Evolutionary conservation across 2,797 vertebrate genomes (phyloP), one percentile per base, ranked within the genome.

Genomic region (Halcyon smyrnensis): DNA sequence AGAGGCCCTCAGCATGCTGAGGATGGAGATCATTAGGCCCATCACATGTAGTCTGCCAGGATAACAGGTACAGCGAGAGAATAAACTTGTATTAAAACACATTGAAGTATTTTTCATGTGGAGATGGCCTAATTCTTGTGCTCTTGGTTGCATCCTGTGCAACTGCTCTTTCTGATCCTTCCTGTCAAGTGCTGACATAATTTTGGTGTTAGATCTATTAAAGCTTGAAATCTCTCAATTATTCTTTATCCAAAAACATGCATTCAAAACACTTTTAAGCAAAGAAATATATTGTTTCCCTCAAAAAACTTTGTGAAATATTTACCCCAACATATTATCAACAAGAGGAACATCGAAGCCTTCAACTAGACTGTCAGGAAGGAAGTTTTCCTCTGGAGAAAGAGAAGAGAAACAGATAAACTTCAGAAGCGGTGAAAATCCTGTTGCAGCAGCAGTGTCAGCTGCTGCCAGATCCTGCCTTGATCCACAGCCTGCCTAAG

Each of bases 391-490:
- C 51, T 85, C 18, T 1, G 5, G 60, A 57, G 53, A 62, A 30
- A 11, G 15, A 59, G n/a, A 71, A 11, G 17, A 45, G 30, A 15
- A 43, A 37, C 37, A 70, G 71, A 80, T 30, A 83, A 91, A 48
- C n/a, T 73, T 80, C 41, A 62, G 5, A 68, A 41, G 32, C 75
- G 36, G 19, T 79, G 54, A 84, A 84, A 78, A 79, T 36, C 13
- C 27, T 3, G 3, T 0, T 21, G 50, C 9, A 3, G 32, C 53
- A 15, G 41, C 11, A 3, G 36, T 4, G 4, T 36, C 9, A 8
- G 34, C 6, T 2, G 18, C 48, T 0, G 4, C 34, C 46, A 60
- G 46, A 48, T 23, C n/a, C 64, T 63, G 59, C 36, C 53, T n/a
- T 57, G 67, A 64, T 46, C 51, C 37, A 6, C 37, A 54, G 30